phyloP scores from a whole-genome alignment of 2,113 vertebrate species.

The Platycercus adscitus region DNA sequence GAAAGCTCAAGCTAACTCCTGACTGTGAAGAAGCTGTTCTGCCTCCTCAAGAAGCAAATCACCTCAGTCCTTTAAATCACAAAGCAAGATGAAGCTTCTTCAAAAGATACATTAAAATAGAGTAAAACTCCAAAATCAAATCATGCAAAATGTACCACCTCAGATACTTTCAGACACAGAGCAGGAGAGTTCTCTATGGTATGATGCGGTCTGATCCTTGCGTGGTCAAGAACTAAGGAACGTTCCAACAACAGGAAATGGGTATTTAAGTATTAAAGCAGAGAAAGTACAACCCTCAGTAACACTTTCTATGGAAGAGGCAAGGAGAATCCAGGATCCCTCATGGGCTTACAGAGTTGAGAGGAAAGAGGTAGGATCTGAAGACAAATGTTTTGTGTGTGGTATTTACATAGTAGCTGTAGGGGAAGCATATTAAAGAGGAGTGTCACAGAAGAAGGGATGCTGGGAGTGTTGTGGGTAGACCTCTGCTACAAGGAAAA shows the following conservation, averaged over 20 bases:
- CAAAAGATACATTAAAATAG: not conserved
- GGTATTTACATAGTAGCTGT: not conserved
- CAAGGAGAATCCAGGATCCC: not conserved
- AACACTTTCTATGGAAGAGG: not conserved
- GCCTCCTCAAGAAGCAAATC: not conserved
- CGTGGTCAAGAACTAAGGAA: not conserved
- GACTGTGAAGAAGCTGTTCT: not conserved
- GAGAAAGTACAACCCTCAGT: not conserved
- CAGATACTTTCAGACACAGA: not conserved
- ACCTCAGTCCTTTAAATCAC: not conserved
- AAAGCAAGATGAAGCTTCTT: not conserved
- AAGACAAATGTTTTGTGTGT: not conserved
- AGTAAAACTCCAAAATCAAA: not conserved
- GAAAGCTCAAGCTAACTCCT: not conserved
- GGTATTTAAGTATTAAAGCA: not conserved
- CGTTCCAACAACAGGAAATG: not conserved
- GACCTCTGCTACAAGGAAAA: not conserved
- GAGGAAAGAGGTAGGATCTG: not conserved
- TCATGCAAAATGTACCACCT: not conserved
- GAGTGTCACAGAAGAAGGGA: not conserved
- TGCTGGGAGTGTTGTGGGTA: not conserved
- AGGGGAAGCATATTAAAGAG: not conserved
- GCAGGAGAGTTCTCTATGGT: not conserved
- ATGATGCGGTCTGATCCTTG: accelerated
- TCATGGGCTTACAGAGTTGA: not conserved